A percentile compares a stretch with the other conserved stretches of the same genome.
phyloP scores from a whole-genome alignment of 2,113 vertebrate species.

The Maccullochella peelii region DNA sequence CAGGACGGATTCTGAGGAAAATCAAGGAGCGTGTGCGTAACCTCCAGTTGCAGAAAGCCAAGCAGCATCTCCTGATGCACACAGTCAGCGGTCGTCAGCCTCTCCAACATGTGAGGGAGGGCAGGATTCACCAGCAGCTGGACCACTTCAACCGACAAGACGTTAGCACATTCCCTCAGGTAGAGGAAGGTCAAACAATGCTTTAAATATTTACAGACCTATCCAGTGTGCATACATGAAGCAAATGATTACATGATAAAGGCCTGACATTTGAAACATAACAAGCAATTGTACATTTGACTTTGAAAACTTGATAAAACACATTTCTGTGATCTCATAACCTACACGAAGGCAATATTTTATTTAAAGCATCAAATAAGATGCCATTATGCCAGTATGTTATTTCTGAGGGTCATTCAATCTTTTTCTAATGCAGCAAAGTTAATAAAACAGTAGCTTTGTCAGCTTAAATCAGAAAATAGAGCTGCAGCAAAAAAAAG shows the following conservation, averaged over 20 bases:
- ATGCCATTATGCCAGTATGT: background rate
- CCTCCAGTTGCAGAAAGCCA: conserved; percentile 63
- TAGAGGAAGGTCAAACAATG: conserved; percentile 47
- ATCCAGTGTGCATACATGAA: background rate
- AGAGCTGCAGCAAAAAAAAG: background rate
- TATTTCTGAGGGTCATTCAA: background rate
- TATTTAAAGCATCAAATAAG: conserved; percentile 10
- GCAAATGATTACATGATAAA: background rate
- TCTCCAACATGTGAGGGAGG: conserved; percentile 51
- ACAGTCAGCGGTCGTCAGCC: background rate
- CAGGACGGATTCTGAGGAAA: conserved; percentile 77
- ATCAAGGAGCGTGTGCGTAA: conserved; percentile 72
- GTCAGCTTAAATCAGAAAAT: background rate
- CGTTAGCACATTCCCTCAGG: conserved; percentile 83
- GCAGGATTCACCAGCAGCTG: conserved; percentile 80
- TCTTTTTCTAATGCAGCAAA: background rate
- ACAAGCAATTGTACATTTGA: background rate
- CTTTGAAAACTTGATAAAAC: background rate
- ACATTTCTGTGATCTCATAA: background rate
- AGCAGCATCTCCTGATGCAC: conserved; percentile 42
- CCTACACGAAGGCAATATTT: background rate
- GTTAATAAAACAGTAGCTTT: background rate
- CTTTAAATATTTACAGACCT: background rate
- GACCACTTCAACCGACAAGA: conserved; percentile 85
- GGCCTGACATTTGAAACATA: background rate